Conservation (phyloP, 2,888 invertebrate genomes). For the Torymus texanus region DNA sequence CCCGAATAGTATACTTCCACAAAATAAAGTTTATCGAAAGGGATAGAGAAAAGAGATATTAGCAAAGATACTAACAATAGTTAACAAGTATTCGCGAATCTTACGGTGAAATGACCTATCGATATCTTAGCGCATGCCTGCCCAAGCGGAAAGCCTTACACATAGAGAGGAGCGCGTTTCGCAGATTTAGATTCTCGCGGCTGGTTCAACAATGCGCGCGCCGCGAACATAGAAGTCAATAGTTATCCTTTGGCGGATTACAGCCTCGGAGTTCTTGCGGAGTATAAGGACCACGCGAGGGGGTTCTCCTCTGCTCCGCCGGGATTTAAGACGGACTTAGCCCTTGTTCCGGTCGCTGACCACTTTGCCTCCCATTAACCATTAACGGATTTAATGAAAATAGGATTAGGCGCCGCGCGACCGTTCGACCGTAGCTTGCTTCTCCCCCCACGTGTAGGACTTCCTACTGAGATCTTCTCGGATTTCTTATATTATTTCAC, state of each 20-base stretch:
- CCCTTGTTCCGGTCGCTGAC: slow-evolving; percentile 75
- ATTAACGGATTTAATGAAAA: slow-evolving; percentile 75
- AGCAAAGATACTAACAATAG: too few relatives aligned
- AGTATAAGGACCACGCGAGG: slow-evolving; percentile 62
- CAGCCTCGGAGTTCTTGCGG: slow-evolving; percentile 63
- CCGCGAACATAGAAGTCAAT: slow-evolving; percentile 63
- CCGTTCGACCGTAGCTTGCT: slow-evolving; percentile 34
- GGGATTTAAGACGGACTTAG: slow-evolving; percentile 75
- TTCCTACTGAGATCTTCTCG: slow-evolving; percentile 12
- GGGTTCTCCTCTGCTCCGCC: slow-evolving; percentile 65
- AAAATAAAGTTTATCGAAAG: too few relatives aligned
- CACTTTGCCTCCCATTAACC: slow-evolving; percentile 75
- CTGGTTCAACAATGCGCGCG: slow-evolving; percentile 17
- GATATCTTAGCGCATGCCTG: not conserved
- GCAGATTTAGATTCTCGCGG: slow-evolving; percentile 5
- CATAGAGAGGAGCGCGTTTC: not conserved
- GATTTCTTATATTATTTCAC: slow-evolving; percentile 6
- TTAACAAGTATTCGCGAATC: too few relatives aligned
- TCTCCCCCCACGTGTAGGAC: too few relatives aligned
- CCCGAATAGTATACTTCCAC: too few relatives aligned
- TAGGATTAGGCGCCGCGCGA: slow-evolving; percentile 70
- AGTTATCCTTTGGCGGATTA: slow-evolving; percentile 72
- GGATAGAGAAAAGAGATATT: too few relatives aligned
- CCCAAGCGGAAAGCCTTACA: slow-evolving; percentile 12
- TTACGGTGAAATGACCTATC: too few relatives aligned